Percentiles rank a stretch among this genome's conserved stretches.
Conservation (phyloP, 2,888 invertebrate species). For the Periphyllus acericola region DNA sequence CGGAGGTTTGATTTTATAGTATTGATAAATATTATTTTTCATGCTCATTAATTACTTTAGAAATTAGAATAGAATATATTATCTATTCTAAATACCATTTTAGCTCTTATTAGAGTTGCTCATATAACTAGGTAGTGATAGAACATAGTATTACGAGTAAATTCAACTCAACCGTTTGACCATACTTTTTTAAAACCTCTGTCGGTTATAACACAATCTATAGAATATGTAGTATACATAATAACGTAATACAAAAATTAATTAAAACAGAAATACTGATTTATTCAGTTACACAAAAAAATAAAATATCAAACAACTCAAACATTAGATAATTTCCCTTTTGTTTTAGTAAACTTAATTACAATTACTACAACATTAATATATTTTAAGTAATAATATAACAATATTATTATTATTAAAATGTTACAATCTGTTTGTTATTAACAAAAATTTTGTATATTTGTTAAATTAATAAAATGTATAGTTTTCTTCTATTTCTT, state of each 20-base stretch:
- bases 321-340: slow-evolving; percentile 21
- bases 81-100: not conserved
- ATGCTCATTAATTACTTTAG: too few species aligned
- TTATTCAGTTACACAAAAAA: slow-evolving; percentile 57
- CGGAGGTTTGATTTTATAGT: too few species aligned
- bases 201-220: not conserved
- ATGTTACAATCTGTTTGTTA: slow-evolving; percentile 32
- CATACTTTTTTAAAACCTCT: not conserved
- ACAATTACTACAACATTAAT: slow-evolving; percentile 29
- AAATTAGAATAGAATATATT: not conserved
- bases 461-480: not conserved
- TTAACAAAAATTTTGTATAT: slow-evolving; percentile 26
- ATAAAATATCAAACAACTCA: slow-evolving; percentile 49
- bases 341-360: slow-evolving; percentile 14
- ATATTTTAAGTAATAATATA: slow-evolving; percentile 32
- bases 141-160: not conserved
- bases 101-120: not conserved
- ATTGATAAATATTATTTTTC: too few species aligned
- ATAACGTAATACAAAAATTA: slow-evolving; percentile 43
- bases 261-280: slow-evolving; percentile 58
- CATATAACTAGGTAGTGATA: not conserved
- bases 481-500: not conserved
- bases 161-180: not conserved
- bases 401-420: slow-evolving; percentile 25
- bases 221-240: slow-evolving; percentile 30